Evolutionary conservation across 2,888 invertebrate genomes (phyloP), one percentile per base, ranked within the genome.

Genomic region (Dynastes maya): DNA sequence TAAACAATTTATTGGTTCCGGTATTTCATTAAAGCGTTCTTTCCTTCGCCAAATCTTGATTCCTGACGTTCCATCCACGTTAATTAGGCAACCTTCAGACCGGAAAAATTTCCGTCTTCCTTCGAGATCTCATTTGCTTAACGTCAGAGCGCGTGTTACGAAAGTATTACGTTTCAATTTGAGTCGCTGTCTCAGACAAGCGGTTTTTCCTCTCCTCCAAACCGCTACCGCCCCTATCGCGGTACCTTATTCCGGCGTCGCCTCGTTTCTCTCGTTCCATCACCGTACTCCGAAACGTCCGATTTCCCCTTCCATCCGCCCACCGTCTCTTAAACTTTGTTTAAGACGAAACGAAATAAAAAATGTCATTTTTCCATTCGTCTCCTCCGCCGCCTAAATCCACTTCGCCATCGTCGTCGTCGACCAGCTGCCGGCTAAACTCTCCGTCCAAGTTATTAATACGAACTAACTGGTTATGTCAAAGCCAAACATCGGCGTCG

Each of bases 391-490:
- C 32, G 70, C 22, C 72, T 72, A 86, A 86, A 86, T 87, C 87
- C 87, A 85, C 79, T 79, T 51, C 51, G 8, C 49, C 49, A 61
- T 63, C 67, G 53, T 70, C 75, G 68, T 51, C 40, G 58, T 58
- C 45, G 49, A 71, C 53, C 29, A 49, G 32, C 55, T 55, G 71
- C 65, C 22, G 53, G 55, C 55, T 71, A 61, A 74, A 74, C 40
- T 74, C 72, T 72, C 72, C 40, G 45, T 55, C 45, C 87, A 89
- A 89, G 88, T 89, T 89, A 89, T 89, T 89, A 89, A 89, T 89
- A 89, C 88, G 87, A 87, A 89, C 89, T 89, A 89, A 89, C 89
- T 89, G 89, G 89, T 89, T 89, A 89, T 89, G 89, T 89, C 89
- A 89, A 89, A 89, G 86, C 88, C 89, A 89, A 89, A 88, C 89